Conservation (phyloP, 1,140 invertebrate genomes). For the Ylistrum balloti region DNA sequence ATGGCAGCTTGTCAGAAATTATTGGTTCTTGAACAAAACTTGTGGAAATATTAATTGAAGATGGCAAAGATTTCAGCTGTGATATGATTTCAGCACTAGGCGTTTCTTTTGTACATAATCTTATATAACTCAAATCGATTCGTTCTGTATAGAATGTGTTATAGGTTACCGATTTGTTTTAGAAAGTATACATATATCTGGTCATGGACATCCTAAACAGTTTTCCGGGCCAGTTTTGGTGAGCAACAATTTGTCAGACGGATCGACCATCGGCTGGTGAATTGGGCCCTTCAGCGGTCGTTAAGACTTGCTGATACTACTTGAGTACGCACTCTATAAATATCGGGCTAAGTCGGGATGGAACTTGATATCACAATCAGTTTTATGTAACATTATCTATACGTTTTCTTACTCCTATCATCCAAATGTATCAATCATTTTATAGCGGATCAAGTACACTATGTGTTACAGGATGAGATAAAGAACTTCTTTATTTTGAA, state of each 20-base stretch:
- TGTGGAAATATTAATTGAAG: too few relatives aligned
- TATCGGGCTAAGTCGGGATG: not conserved
- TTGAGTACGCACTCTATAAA: not conserved
- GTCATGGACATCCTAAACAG: too few relatives aligned
- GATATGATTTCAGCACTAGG: too few relatives aligned
- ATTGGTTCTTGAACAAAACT: too few relatives aligned
- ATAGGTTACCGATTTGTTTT: too few relatives aligned
- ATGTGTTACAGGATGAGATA: not conserved
- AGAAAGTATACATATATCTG: too few relatives aligned
- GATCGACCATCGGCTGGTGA: not conserved
- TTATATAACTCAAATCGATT: too few relatives aligned
- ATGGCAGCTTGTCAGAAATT: too few relatives aligned
- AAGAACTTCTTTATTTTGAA: not conserved
- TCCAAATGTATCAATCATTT: not conserved
- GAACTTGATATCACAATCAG: not conserved
- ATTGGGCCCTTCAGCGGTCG: not conserved
- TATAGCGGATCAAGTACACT: not conserved
- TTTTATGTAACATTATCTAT: not conserved
- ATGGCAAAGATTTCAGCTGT: too few relatives aligned
- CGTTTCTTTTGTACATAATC: too few relatives aligned
- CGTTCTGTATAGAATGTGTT: too few relatives aligned
- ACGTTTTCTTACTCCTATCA: not conserved
- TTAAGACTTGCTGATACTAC: not conserved
- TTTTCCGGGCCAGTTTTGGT: not conserved
- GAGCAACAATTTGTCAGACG: not conserved